phyloP scores from a whole-genome alignment of 37 sponge, comb jelly and placozoan genomes.

The Ephydatia muelleri region DNA sequence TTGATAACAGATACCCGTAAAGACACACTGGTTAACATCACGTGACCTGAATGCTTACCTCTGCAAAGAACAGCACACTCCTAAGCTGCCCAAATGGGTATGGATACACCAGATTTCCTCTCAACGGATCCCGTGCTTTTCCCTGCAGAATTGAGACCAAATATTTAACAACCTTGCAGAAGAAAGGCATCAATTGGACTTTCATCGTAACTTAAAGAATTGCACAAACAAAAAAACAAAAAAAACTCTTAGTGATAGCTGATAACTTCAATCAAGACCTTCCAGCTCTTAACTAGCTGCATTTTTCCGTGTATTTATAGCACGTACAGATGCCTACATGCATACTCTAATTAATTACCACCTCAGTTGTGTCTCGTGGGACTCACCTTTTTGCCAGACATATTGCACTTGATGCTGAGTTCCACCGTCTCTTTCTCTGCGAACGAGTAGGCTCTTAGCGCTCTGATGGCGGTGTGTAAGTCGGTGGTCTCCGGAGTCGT shows the following conservation, averaged over 20 bases:
- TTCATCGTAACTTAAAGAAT: not conserved
- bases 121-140: conserved; percentile 49
- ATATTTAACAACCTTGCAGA: too few relatives aligned
- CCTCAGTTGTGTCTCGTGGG: too few relatives aligned
- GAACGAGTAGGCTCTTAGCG: conserved; percentile 76
- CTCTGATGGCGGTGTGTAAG: conserved; percentile 40
- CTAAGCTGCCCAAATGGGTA: conserved; percentile 50
- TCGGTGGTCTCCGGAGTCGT: not conserved
- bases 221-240: not conserved
- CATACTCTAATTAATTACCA: not conserved
- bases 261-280: not conserved
- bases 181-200: too few relatives aligned
- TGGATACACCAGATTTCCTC: conserved; percentile 53
- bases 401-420: conserved; percentile 24
- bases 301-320: not conserved
- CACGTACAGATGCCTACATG: not conserved
- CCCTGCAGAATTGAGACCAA: not conserved
- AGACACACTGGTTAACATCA: too few relatives aligned
- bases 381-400: conserved; percentile 17
- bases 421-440: conserved; percentile 61
- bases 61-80: conserved; percentile 54
- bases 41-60: conserved; percentile 16
- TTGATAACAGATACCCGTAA: too few relatives aligned
- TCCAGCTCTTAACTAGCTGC: too few relatives aligned
- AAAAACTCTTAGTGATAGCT: not conserved